Base-by-base conservation (phyloP, 1,140 invertebrate genomes). In the Pinna nobilis region DNA sequence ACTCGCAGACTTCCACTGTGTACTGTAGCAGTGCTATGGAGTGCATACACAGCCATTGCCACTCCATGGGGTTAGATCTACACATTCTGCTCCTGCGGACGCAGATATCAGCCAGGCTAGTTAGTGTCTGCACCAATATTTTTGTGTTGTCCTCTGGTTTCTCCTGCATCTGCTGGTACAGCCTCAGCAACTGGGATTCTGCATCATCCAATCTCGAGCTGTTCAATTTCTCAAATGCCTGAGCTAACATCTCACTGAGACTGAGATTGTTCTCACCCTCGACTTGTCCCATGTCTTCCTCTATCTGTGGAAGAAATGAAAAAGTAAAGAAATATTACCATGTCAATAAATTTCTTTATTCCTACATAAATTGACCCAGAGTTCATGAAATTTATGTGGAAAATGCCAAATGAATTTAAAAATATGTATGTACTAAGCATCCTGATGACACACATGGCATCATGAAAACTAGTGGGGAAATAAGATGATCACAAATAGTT, bases 1-100 rank as follows among this genome's bases (percentile, higher is more conserved):
- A 70, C 6, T 76, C 73, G 69, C 84, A 87, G 30, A 86, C 75
- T 32, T 84, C 83, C 13, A 78, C 63, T 18, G 78, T 84, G 61
- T 86, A 82, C 32, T 82, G 79, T 9, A 87, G 80, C 28, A 87
- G 60, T 5, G 84, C 80, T 0, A 83, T 83, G 1, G 82, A 80
- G 65, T 87, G 85, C 60, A 84, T 81, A 51, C 82, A 84, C 28
- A 87, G 61, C 85, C 85, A 87, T 53, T 85, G 83, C 83, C 84
- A 85, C 60, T 87, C 85, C 61, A 87, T 74, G 1, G 84, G 85
- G 70, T 82, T 87, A 30, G 84, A 83, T 3, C 85, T 74, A 59
- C 82, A 83, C 68, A 81, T 80, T n/a, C 83, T 63, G 72, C 83
- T 83, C 11, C 81, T 70, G 4, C 85, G 66, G 1, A 80, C 80